These are phyloP conservation scores for Rhombomys opimus DNA, from an alignment of 2,113 vertebrate species.

Conservation along the genomic window DNA sequence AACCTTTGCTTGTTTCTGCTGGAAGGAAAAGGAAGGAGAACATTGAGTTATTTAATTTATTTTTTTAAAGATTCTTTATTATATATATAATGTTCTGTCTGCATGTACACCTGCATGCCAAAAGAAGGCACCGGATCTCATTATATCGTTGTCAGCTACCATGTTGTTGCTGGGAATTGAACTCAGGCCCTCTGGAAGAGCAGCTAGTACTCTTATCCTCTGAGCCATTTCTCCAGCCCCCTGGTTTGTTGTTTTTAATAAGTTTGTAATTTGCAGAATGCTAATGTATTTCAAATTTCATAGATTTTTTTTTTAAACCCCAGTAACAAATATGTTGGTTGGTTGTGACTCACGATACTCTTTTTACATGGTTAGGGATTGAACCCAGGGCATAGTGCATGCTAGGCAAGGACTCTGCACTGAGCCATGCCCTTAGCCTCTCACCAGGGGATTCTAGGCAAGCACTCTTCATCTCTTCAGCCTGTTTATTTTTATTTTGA, in stretches of 20 bases:
- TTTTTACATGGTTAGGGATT: neutral
- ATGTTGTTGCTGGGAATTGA: too few relatives aligned
- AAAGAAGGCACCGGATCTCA: too few relatives aligned
- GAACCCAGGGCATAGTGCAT: neutral
- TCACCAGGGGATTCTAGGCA: neutral
- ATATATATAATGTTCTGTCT: too few relatives aligned
- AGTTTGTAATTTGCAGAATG: neutral
- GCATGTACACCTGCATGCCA: too few relatives aligned
- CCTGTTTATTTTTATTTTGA: neutral
- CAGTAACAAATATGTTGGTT: neutral
- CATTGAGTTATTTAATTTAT: neutral
- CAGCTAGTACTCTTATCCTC: too few relatives aligned
- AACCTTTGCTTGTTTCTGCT: neutral
- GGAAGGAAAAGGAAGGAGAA: neutral
- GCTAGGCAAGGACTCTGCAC: neutral
- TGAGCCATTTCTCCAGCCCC: too few relatives aligned
- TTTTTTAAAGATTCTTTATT: too few relatives aligned
- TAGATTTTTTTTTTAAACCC: neutral
- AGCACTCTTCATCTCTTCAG: neutral
- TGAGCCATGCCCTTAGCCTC: neutral
- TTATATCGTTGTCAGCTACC: too few relatives aligned
- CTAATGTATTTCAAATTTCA: constrained; percentile 23
- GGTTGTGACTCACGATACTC: neutral
- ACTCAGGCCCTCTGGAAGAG: too few relatives aligned
- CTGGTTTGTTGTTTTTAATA: neutral